Evolutionary conservation across 2,797 vertebrate species (phyloP).

Genomic region (Delichon dasypus): DNA sequence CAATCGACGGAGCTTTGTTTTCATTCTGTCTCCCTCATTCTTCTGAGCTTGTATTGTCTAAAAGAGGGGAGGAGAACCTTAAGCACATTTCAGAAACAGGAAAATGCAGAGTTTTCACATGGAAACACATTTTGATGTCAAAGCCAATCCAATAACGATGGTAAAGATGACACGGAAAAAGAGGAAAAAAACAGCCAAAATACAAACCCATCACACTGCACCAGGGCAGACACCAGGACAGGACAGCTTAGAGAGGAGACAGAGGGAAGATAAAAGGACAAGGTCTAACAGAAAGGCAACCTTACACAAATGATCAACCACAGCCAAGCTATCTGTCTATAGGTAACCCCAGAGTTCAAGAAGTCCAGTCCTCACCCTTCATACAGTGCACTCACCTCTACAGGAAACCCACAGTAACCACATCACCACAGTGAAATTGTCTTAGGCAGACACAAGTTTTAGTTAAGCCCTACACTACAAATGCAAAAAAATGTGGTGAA

Average conservation of each 20-base stretch:
- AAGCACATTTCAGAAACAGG: background rate
- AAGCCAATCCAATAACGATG: background rate
- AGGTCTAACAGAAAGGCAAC: background rate
- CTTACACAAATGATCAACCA: background rate
- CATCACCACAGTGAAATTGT: background rate
- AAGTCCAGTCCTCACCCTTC: background rate
- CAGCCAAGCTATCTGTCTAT: background rate
- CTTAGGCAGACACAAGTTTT: background rate
- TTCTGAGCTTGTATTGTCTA: constrained; percentile 85
- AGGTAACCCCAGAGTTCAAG: background rate
- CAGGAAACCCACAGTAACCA: background rate
- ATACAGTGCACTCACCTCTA: background rate
- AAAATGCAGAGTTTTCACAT: background rate
- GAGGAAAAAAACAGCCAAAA: background rate
- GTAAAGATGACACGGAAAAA: background rate
- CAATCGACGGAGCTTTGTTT: constrained; percentile 86
- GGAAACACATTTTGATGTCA: background rate
- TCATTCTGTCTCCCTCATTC: constrained; percentile 83
- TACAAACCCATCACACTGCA: background rate
- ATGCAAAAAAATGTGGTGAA: background rate
- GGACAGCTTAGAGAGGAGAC: background rate
- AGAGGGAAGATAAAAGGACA: background rate
- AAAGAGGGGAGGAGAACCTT: background rate
- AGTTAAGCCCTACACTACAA: background rate
- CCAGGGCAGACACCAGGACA: background rate